These are phyloP conservation scores for Pinna nobilis DNA, from an alignment of 1,140 invertebrate genomes.

Conservation along the genomic window DNA sequence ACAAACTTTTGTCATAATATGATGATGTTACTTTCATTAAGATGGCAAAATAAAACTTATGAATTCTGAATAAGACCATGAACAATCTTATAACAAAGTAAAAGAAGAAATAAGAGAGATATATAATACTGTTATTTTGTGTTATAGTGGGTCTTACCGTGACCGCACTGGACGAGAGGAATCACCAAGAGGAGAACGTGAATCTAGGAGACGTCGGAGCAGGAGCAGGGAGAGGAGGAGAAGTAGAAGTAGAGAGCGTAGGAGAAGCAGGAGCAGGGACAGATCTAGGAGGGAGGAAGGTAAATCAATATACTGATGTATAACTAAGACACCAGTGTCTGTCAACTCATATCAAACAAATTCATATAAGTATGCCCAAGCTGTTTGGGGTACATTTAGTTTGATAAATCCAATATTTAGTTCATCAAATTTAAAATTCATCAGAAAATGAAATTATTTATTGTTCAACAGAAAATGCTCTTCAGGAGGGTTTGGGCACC, in stretches of 20 bases:
- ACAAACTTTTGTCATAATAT: too few species aligned
- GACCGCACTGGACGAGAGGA: constrained; percentile 59
- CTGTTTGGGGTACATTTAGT: background rate
- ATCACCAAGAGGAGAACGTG: constrained; percentile 53
- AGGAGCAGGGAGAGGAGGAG: constrained; percentile 11
- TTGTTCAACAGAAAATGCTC: background rate
- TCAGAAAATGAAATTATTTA: background rate
- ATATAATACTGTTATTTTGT: too few species aligned
- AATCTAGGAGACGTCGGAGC: constrained; percentile 6
- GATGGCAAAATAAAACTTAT: background rate
- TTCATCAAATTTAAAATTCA: background rate
- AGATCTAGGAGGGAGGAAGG: background rate
- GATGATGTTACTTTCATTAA: too few species aligned
- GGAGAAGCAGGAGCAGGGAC: constrained; percentile 11
- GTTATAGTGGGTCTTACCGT: constrained; percentile 62
- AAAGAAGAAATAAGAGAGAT: too few species aligned
- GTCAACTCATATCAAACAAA: background rate
- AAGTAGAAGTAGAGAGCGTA: constrained; percentile 11
- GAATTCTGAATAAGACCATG: background rate
- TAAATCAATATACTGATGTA: background rate
- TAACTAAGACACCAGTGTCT: background rate
- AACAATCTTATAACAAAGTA: background rate
- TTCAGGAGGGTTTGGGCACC: too few species aligned
- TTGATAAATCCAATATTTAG: background rate
- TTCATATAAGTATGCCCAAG: background rate